Evolutionary conservation across 1,140 invertebrate genomes (phyloP), one percentile per base, ranked within the genome.

Genomic region (Drosophila insularis): DNA sequence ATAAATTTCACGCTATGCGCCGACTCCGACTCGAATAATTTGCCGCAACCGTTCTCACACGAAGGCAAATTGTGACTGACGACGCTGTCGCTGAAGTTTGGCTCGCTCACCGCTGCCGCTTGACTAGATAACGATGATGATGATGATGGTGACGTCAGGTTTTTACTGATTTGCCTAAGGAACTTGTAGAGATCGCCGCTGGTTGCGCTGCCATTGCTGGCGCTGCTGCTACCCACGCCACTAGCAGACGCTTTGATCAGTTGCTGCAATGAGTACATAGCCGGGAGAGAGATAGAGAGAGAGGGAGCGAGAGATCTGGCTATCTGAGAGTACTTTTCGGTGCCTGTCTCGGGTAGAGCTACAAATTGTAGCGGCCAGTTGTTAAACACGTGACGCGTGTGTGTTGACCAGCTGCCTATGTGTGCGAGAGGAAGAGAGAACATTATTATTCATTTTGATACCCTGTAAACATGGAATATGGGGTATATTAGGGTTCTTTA

Each of bases 261-360:
- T 75, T 91, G 90, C 78, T 91, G 90, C 64, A 80, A 72, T 21
- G 90, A 89, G 70, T 82, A 79, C 90, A 91, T 91, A 43, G 40
- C 53, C 37, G 50, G 32, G 59, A 64, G 6, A 17, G 39, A 32
- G 62, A 35, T 23, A 63, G 31, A 21, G 35, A 23, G 63, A 60
- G 3, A 14, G 39, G 23, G 59, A 64, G 6, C 13, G 39, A 32
- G 62, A 23, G 66, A 35, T 23, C 32, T 31, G 2, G 63, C 14
- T 53, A 14, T 14, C 8, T 43, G 62, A 63, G 71, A 74, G 60
- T 62, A 67, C 37, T 32, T 21, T 35, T 35, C 35, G 17, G 17
- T 21, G 43, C 43, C 43, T 50, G 40, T 66, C 68, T 69, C 73
- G 69, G 69, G 70, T 74, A 70, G 14, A 54, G 67, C 82, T 68